Conservation (phyloP, 53 echinoderm and acorn worm species). For the Antedon mediterranea region DNA sequence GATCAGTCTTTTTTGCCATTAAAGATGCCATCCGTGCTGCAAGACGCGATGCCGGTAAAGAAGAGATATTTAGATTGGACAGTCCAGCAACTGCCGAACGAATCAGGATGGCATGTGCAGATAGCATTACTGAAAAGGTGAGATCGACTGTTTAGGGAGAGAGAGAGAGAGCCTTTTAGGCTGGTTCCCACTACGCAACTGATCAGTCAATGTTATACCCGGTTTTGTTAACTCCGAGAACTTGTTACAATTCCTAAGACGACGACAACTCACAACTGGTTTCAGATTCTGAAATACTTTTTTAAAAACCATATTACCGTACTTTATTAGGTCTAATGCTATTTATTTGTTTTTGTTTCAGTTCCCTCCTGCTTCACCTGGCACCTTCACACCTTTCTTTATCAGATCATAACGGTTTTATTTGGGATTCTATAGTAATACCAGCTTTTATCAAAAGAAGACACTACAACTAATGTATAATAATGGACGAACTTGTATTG, state of each 20-base stretch:
- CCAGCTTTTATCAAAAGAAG: too few relatives aligned
- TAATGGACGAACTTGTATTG: too few relatives aligned
- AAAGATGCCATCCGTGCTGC: slow-evolving; percentile 73
- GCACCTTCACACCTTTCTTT: slow-evolving; percentile 58
- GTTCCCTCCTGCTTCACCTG: slow-evolving; percentile 36
- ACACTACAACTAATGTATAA: too few relatives aligned
- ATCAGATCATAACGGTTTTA: slow-evolving; percentile 37
- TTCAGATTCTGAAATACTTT: too few relatives aligned
- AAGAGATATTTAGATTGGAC: slow-evolving; percentile 41
- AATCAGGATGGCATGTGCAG: slow-evolving; percentile 77
- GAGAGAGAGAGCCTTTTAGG: too few relatives aligned
- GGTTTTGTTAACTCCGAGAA: too few relatives aligned
- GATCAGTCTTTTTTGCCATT: slow-evolving; percentile 82
- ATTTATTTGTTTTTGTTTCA: slow-evolving; percentile 6
- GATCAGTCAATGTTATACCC: too few relatives aligned
- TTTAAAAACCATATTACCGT: too few relatives aligned
- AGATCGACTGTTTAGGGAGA: not conserved
- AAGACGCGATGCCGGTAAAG: slow-evolving; percentile 51
- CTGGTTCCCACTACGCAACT: too few relatives aligned
- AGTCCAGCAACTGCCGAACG: slow-evolving; percentile 75
- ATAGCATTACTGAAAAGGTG: slow-evolving; percentile 70
- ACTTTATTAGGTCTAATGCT: not conserved
- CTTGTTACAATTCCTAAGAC: too few relatives aligned
- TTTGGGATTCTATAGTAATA: too few relatives aligned
- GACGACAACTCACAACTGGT: too few relatives aligned